Conservation (phyloP, 1,140 invertebrate species). For the Bombus consobrinus region DNA sequence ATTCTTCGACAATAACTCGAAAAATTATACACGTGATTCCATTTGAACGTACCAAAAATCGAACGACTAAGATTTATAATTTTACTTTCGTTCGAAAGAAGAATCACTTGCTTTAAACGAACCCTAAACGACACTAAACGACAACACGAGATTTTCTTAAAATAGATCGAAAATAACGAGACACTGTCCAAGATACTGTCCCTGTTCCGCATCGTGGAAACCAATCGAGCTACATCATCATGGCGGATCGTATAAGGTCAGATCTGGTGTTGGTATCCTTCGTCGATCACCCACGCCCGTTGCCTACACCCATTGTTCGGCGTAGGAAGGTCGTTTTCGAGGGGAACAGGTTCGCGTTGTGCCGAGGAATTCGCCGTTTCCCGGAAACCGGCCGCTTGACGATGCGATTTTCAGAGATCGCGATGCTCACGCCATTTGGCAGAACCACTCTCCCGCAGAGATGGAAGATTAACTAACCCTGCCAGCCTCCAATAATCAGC, state of each 20-base stretch:
- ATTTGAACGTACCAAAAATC: too few species aligned
- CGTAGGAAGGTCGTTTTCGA: constrained; percentile 65
- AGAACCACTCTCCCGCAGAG: background rate
- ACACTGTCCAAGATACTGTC: background rate
- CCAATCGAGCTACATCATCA: constrained; percentile 33
- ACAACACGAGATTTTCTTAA: background rate
- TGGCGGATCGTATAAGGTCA: constrained; percentile 60
- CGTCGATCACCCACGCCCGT: constrained; percentile 63
- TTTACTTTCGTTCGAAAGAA: too few species aligned
- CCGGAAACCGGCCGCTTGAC: constrained; percentile 58
- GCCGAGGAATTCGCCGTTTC: constrained; percentile 61
- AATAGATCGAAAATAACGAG: constrained; percentile 17
- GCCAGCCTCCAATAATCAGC: constrained; percentile 17
- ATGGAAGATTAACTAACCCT: constrained; percentile 36
- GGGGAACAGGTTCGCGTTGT: constrained; percentile 64
- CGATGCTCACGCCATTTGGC: constrained; percentile 62
- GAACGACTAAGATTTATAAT: too few species aligned
- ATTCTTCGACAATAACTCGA: too few species aligned
- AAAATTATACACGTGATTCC: too few species aligned
- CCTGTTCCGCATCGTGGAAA: constrained; percentile 20
- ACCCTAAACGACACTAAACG: background rate
- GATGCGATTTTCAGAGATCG: constrained; percentile 59
- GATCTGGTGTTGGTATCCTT: constrained; percentile 58
- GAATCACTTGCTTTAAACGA: too few species aligned
- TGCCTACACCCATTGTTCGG: constrained; percentile 62